A percentile compares a stretch with the other conserved stretches of the same genome.
These are phyloP conservation scores for Hafferia zeledoni DNA, from an alignment of 2,797 vertebrate genomes.

Conservation along the genomic window DNA sequence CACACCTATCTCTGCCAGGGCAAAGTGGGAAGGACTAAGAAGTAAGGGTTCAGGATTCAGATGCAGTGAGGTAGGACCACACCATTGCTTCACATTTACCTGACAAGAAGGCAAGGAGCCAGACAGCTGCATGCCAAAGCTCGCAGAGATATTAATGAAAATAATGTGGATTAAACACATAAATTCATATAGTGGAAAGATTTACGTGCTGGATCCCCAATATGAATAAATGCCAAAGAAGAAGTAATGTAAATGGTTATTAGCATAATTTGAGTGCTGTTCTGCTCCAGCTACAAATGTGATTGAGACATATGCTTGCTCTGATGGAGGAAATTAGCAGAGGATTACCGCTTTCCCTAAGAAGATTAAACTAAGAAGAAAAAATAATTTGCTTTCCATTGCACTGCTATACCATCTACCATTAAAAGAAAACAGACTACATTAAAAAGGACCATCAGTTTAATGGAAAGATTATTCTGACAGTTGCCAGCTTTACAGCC, in stretches of 20 bases:
- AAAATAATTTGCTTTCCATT: constrained; percentile 65
- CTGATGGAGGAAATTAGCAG: constrained; percentile 73
- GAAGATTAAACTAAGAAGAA: constrained; percentile 62
- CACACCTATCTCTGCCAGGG: background rate
- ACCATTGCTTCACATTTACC: background rate
- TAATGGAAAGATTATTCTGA: constrained; percentile 60
- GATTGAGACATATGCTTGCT: constrained; percentile 71
- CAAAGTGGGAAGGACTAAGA: background rate
- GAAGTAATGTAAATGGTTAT: constrained; percentile 52
- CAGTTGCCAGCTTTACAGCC: constrained; percentile 18
- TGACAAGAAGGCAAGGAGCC: background rate
- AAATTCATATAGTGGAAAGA: constrained; percentile 22
- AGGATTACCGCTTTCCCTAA: constrained; percentile 69
- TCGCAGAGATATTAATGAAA: constrained; percentile 18
- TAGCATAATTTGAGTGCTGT: constrained; percentile 68
- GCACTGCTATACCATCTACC: constrained; percentile 38
- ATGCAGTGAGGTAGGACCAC: background rate
- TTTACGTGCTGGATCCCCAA: constrained; percentile 22
- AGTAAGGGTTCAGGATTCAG: background rate
- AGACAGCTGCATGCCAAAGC: background rate
- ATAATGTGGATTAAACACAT: constrained; percentile 30
- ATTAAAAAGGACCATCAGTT: constrained; percentile 52
- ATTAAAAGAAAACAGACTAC: constrained; percentile 45
- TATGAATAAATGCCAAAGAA: constrained; percentile 53
- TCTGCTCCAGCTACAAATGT: constrained; percentile 71